Evolutionary conservation across 2,797 vertebrate species (phyloP).

Genomic region (Ceyx erithaca): DNA sequence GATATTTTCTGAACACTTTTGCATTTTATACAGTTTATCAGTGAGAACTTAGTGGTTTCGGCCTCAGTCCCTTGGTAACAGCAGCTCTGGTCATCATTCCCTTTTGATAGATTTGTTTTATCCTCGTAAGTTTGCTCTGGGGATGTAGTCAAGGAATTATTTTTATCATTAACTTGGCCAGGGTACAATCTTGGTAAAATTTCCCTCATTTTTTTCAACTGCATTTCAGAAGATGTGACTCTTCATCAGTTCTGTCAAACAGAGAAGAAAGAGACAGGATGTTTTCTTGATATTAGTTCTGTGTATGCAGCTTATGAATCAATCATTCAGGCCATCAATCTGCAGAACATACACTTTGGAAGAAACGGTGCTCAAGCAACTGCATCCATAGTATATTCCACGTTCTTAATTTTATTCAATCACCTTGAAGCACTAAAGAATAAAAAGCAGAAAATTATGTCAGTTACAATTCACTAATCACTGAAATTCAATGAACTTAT

Average conservation of each 20-base stretch:
- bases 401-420: constrained; percentile 2
- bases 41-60: constrained; percentile 52
- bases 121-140: constrained; percentile 64
- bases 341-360: background rate
- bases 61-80: constrained; percentile 71
- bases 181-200: constrained; percentile 69
- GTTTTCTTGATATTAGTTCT: background rate
- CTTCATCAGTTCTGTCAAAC: background rate
- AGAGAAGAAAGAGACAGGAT: background rate
- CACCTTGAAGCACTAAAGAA: constrained; percentile 46
- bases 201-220: constrained; percentile 80
- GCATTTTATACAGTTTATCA: constrained; percentile 74
- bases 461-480: constrained; percentile 13
- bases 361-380: background rate
- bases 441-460: constrained; percentile 42
- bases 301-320: background rate
- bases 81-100: constrained; percentile 11
- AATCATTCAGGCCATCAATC: background rate
- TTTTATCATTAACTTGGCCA: constrained; percentile 41
- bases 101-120: constrained; percentile 56
- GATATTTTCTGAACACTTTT: constrained; percentile 66
- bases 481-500: background rate
- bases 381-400: background rate
- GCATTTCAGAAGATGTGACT: constrained; percentile 59
- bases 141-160: constrained; percentile 68